These are phyloP conservation scores for Eulemur rufifrons DNA, from an alignment of 2,113 vertebrate species.

Conservation along the genomic window DNA sequence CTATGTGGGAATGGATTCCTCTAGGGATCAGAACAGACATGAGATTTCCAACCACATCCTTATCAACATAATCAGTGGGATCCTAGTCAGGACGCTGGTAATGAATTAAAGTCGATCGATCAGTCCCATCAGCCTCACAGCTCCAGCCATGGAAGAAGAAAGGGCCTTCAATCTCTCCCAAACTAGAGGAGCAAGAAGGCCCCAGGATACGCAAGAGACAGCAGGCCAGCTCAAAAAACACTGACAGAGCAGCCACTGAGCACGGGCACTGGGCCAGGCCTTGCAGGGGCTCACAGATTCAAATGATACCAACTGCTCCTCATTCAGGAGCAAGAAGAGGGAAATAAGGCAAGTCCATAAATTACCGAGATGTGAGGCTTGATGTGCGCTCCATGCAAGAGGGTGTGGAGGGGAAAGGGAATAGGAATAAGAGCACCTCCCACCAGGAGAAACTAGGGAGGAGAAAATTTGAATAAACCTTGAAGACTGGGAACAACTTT, in stretches of 20 bases:
- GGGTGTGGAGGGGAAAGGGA: too few species aligned
- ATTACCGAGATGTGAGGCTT: not conserved
- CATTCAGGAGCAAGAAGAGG: not conserved
- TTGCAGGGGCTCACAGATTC: not conserved
- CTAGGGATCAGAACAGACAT: constrained; percentile 43
- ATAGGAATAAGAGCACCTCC: not conserved
- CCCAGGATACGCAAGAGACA: not conserved
- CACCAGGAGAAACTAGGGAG: not conserved
- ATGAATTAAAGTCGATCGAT: constrained; percentile 43
- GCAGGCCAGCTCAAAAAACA: not conserved
- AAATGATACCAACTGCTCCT: not conserved
- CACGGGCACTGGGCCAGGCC: not conserved
- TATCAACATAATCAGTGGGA: constrained; percentile 51
- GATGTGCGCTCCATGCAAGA: not conserved
- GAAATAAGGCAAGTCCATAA: not conserved
- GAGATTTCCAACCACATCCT: constrained; percentile 56
- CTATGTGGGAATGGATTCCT: constrained; percentile 38
- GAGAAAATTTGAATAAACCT: not conserved
- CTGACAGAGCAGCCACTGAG: not conserved
- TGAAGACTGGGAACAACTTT: not conserved
- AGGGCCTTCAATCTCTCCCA: constrained; percentile 3
- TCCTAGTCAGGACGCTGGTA: constrained; percentile 24
- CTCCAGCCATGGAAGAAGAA: not conserved
- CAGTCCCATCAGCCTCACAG: not conserved
- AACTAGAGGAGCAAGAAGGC: not conserved